Evolutionary conservation across 1,140 invertebrate species (phyloP).

Genomic region (Capitella teleta): DNA sequence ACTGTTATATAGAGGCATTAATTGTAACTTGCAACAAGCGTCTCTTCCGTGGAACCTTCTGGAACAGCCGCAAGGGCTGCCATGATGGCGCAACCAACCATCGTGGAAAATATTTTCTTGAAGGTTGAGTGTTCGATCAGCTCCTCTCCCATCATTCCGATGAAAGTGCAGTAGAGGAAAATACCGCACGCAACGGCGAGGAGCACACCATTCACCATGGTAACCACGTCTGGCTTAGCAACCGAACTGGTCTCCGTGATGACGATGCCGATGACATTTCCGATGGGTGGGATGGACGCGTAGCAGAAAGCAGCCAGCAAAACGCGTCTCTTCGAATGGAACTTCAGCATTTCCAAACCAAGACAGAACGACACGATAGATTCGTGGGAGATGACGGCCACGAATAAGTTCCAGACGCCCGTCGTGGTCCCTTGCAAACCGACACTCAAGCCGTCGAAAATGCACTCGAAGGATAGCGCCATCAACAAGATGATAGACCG

Average conservation of each 20-base stretch:
- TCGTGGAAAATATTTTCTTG: background rate
- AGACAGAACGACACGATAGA: slow-evolving; percentile 19
- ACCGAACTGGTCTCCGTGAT: slow-evolving; percentile 7
- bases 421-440: slow-evolving; percentile 49
- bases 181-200: slow-evolving; percentile 13
- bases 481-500: slow-evolving; percentile 48
- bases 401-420: slow-evolving; percentile 44
- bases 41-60: no score
- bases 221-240: background rate
- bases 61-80: no score
- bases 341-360: slow-evolving; percentile 11
- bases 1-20: no score
- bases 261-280: slow-evolving; percentile 10
- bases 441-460: slow-evolving; percentile 72
- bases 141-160: slow-evolving; percentile 12
- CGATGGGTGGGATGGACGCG: slow-evolving; percentile 9
- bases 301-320: background rate
- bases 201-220: slow-evolving; percentile 4
- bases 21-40: no score
- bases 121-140: background rate
- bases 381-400: slow-evolving; percentile 52
- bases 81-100: slow-evolving; percentile 7
- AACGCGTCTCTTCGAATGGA: slow-evolving; percentile 1
- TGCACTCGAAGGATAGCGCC: slow-evolving; percentile 64
- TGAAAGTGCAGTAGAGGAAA: slow-evolving; percentile 14